phyloP scores from a whole-genome alignment of 2,113 vertebrate species.

The Coturnix japonica region DNA sequence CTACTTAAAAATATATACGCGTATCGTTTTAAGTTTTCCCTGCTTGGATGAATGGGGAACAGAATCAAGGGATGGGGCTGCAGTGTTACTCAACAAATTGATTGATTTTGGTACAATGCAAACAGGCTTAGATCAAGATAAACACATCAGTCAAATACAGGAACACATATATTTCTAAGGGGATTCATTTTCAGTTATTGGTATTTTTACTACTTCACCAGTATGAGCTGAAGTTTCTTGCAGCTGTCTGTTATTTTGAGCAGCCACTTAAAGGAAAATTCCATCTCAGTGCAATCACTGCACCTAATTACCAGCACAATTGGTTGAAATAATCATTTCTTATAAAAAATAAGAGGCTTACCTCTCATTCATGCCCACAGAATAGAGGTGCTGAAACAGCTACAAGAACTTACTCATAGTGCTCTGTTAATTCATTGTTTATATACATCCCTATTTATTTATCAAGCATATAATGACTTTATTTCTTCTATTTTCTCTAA shows the following conservation, averaged over 20 bases:
- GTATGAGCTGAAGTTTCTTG: constrained; percentile 22
- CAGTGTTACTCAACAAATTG: neutral
- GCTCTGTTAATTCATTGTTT: neutral
- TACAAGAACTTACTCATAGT: neutral
- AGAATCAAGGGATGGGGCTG: neutral
- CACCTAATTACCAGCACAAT: neutral
- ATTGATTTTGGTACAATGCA: neutral
- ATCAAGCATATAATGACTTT: neutral
- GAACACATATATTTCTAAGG: neutral
- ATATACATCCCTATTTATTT: neutral
- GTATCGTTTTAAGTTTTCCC: neutral
- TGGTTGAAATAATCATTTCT: neutral
- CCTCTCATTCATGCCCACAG: neutral
- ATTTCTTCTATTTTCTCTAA: neutral
- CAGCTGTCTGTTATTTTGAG: constrained; percentile 59
- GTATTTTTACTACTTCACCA: constrained; percentile 36
- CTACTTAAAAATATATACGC: neutral
- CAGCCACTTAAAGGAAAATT: constrained; percentile 47
- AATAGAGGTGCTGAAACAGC: neutral
- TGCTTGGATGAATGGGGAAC: neutral
- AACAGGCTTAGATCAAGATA: neutral
- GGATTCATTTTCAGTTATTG: constrained; percentile 34
- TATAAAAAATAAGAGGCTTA: neutral
- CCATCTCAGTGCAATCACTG: neutral
- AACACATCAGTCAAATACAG: neutral